These are phyloP conservation scores for Hydropsyche tenuis DNA, from an alignment of 1,140 invertebrate species.

Conservation along the genomic window DNA sequence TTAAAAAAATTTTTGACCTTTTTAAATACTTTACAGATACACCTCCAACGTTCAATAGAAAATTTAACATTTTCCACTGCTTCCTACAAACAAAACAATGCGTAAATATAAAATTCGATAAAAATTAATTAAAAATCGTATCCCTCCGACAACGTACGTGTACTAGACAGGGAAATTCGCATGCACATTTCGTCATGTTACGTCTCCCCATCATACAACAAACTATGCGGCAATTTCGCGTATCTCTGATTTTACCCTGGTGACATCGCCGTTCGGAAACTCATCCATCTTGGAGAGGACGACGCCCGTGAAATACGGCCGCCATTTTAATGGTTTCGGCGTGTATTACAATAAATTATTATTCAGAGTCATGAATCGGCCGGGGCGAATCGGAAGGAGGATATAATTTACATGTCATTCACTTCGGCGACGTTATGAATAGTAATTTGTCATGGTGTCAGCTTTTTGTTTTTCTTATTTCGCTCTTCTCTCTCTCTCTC, in stretches of 20 bases:
- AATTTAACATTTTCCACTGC: too few relatives aligned
- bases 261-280: conserved; percentile 28
- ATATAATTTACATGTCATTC: conserved; percentile 51
- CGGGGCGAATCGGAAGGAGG: background rate
- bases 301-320: conserved; percentile 36
- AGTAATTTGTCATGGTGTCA: conserved; percentile 49
- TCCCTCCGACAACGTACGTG: too few relatives aligned
- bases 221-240: too few relatives aligned
- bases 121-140: too few relatives aligned
- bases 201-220: too few relatives aligned
- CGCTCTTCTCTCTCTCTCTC: background rate
- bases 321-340: conserved; percentile 45
- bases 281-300: conserved; percentile 43
- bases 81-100: too few relatives aligned
- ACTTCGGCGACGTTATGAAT: conserved; percentile 50
- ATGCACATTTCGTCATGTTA: too few relatives aligned
- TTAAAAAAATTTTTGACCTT: too few relatives aligned
- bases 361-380: conserved; percentile 50
- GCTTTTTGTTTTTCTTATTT: conserved; percentile 41
- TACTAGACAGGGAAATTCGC: too few relatives aligned
- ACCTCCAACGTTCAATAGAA: too few relatives aligned
- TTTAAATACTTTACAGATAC: too few relatives aligned
- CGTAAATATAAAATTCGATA: too few relatives aligned
- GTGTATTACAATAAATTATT: conserved; percentile 51
- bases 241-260: background rate